Percentiles rank a stretch among this genome's conserved stretches.
Conservation (phyloP, 2,113 vertebrate species). For the Lepus americanus region DNA sequence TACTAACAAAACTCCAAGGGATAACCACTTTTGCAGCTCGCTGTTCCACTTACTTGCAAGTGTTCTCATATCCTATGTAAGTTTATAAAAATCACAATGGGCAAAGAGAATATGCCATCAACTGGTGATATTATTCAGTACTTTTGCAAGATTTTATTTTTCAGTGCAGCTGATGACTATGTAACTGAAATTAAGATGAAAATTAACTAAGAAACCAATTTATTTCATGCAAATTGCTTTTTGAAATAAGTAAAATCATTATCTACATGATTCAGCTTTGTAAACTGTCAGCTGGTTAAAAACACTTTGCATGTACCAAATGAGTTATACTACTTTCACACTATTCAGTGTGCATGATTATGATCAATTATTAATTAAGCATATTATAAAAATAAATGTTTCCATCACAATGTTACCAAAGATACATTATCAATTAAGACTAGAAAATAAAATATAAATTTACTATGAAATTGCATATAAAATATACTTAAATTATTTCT, state of each 20-base stretch:
- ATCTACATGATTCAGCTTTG: background rate
- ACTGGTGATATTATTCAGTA: background rate
- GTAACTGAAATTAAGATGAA: background rate
- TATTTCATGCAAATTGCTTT: background rate
- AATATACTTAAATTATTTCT: background rate
- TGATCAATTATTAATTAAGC: background rate
- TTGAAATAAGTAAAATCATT: background rate
- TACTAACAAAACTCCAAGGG: background rate
- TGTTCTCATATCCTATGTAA: accelerated
- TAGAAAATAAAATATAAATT: background rate
- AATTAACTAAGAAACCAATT: background rate
- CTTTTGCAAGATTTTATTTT: background rate
- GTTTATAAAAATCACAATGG: background rate
- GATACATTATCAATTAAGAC: background rate
- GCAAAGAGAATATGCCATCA: accelerated
- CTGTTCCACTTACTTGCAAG: background rate
- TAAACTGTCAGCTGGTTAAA: constrained; percentile 5
- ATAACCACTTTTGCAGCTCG: background rate
- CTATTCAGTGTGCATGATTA: background rate
- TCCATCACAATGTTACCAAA: background rate
- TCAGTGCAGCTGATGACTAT: background rate
- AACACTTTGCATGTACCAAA: background rate
- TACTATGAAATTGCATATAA: background rate
- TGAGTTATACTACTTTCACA: background rate
- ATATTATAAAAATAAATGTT: background rate